phyloP scores from a whole-genome alignment of 1,140 invertebrate genomes.

The Lasioglossum albipes region DNA sequence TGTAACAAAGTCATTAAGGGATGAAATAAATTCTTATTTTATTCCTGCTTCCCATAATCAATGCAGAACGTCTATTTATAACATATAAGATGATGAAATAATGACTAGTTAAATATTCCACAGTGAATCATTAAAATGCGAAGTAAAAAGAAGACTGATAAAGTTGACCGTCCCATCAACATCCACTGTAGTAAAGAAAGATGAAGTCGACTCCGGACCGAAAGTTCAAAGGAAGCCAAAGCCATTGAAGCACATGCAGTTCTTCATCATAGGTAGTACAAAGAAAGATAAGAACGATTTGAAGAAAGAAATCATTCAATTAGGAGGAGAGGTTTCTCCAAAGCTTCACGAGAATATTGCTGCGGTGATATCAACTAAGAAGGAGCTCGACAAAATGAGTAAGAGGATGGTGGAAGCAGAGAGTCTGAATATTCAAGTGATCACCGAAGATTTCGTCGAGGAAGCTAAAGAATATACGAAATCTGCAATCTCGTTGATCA shows the following conservation, averaged over 20 bases:
- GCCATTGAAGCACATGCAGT: constrained; percentile 89
- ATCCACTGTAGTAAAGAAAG: constrained; percentile 80
- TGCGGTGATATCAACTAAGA: constrained; percentile 88
- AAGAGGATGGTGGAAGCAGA: constrained; percentile 86
- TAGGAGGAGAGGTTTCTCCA: constrained; percentile 88
- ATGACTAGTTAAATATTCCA: constrained; percentile 31
- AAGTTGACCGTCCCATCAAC: constrained; percentile 81
- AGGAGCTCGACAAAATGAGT: constrained; percentile 86
- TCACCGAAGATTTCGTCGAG: constrained; percentile 89
- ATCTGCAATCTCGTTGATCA: constrained; percentile 83
- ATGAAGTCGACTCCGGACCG: constrained; percentile 81
- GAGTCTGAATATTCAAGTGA: constrained; percentile 87
- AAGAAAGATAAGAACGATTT: constrained; percentile 83
- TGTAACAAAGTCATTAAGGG: no score
- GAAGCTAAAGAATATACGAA: constrained; percentile 82
- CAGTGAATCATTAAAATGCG: constrained; percentile 80
- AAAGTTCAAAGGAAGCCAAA: constrained; percentile 82
- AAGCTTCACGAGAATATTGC: constrained; percentile 85
- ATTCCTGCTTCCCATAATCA: no score
- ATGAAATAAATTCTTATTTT: no score
- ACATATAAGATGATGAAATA: not conserved
- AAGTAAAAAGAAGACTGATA: constrained; percentile 83
- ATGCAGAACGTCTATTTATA: not conserved
- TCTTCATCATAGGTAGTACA: constrained; percentile 86
- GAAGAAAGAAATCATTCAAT: constrained; percentile 85